Base-by-base conservation (phyloP, 2,113 vertebrate species). In the Amblyopsis rosae region DNA sequence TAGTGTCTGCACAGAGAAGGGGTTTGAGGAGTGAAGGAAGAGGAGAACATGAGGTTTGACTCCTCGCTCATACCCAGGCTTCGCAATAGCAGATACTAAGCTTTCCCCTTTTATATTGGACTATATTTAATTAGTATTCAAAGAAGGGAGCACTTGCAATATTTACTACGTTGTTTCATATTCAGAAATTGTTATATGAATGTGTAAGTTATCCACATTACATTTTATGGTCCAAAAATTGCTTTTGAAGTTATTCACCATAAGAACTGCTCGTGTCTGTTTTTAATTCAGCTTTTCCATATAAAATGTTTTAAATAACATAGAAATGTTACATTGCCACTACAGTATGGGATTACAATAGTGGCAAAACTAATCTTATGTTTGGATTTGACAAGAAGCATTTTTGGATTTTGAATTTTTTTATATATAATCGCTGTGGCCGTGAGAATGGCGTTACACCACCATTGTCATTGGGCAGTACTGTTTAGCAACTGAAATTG, bases 71-170 rank as follows among this genome's bases (percentile, higher is more conserved):
- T 15, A 80, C 49, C 16, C 26, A 55, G 8, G 26, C 9, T 5
- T 59, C 26, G 4, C 32, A 13, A 2, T 5, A 12, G 12, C 16
- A 59, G 19, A 57, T 19, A 13, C 66, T 60, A 54, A 77, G 72
- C 64, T 32, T 63, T 76, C 60, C 59, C 73, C 16, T 59, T 53
- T 32, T 58, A 11, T 48, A 32, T 32, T 58, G 4, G 45, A 60
- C 1, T 47, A 50, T 53, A 9, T 54, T 55, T 54, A n/a, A 58
- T 51, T 67, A 45, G 69, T 65, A 54, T 69, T 82, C 47, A 77
- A 81, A 77, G 35, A 82, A 64, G 66, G 69, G 82, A 87, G 86
- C 78, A 75, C 79, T 85, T 85, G 76, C 76, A 80, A 80, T 84
- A 82, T 90, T 81, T 82, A 82, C 86, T 80, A 63, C 2, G 62